Conservation (phyloP, 2,888 invertebrate species). For the Peribatodes rhomboidaria region DNA sequence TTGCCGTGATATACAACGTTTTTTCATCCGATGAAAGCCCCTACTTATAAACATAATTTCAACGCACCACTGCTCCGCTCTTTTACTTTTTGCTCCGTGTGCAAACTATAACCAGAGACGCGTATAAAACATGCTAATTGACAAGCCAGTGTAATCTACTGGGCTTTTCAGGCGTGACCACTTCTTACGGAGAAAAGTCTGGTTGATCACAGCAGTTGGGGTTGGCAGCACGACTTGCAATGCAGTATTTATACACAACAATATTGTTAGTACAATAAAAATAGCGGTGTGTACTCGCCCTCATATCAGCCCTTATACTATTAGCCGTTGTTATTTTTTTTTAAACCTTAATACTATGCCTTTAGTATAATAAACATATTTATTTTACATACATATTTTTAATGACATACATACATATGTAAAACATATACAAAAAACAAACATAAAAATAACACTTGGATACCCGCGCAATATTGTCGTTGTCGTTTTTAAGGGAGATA, state of each 20-base stretch:
- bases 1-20: slow-evolving; percentile 72
- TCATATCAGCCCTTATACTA: too few relatives aligned
- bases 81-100: slow-evolving; percentile 60
- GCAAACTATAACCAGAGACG: slow-evolving; percentile 54
- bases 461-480: too few relatives aligned
- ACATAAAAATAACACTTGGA: too few relatives aligned
- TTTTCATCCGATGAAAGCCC: slow-evolving; percentile 79
- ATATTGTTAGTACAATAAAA: too few relatives aligned
- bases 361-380: too few relatives aligned
- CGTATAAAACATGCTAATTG: slow-evolving; percentile 61
- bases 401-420: too few relatives aligned
- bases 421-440: too few relatives aligned
- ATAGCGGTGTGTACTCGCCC: too few relatives aligned
- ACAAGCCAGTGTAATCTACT: slow-evolving; percentile 46
- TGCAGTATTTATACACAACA: not conserved
- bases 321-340: not conserved
- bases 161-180: slow-evolving; percentile 41
- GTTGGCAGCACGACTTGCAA: not conserved
- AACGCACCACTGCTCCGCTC: slow-evolving; percentile 74
- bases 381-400: too few relatives aligned
- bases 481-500: too few relatives aligned
- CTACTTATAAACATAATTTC: slow-evolving; percentile 80
- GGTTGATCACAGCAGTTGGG: slow-evolving; percentile 10
- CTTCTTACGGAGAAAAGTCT: slow-evolving; percentile 39
- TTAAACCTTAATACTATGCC: not conserved